Conservation (phyloP, 2,888 invertebrate genomes). For the Steinernema hermaphroditum region DNA sequence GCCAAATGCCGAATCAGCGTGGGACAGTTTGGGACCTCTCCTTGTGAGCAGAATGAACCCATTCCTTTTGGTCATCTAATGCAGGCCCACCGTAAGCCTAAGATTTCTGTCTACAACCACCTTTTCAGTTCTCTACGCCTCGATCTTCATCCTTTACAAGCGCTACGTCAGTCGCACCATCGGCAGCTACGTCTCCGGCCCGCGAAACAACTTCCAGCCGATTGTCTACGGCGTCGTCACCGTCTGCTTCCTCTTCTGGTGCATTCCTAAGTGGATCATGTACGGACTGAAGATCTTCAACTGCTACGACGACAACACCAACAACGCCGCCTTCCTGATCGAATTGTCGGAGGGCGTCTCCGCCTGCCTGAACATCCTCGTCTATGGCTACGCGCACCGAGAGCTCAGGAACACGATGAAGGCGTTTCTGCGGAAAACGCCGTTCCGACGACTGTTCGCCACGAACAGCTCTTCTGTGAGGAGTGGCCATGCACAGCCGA, state of each 20-base stretch:
- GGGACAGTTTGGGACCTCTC: no score
- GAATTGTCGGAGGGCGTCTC: not conserved
- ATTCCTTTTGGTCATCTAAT: no score
- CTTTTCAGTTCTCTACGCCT: constrained; percentile 12
- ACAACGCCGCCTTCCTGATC: not conserved
- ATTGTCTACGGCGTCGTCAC: constrained; percentile 22
- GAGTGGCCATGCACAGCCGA: no score
- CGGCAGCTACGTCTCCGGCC: no score
- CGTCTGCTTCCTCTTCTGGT: not conserved
- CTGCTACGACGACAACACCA: not conserved
- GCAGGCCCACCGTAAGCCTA: no score
- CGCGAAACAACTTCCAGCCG: not conserved
- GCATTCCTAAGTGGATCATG: constrained; percentile 18
- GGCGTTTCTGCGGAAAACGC: no score
- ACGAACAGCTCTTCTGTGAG: no score
- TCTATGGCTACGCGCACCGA: constrained; percentile 21
- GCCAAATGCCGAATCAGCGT: no score
- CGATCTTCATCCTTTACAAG: constrained; percentile 15
- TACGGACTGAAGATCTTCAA: constrained; percentile 11
- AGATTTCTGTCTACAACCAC: no score
- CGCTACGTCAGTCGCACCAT: not conserved
- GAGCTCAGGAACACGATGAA: constrained; percentile 7
- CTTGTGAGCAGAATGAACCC: no score
- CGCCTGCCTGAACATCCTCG: constrained; percentile 1
- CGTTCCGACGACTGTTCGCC: no score